Base-by-base conservation (phyloP, 2,888 invertebrate genomes). In the Drosophila borealis region DNA sequence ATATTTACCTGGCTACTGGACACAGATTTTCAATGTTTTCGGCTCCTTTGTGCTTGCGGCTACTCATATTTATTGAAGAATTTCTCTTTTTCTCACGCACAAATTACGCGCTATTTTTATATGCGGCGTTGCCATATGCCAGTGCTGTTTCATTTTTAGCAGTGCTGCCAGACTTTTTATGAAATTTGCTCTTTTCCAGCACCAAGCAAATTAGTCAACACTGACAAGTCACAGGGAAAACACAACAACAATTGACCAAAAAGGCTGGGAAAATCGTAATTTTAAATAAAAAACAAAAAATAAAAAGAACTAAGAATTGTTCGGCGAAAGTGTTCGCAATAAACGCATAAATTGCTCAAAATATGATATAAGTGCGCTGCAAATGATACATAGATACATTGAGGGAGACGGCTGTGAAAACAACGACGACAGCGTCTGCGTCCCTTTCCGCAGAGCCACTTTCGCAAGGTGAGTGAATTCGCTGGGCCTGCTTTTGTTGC, bases 21-120 rank as follows among this genome's bases (percentile, higher is more conserved):
- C 91, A 92, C 74, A 91, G 80, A 83, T 92, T 92, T 71, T 92
- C 92, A 87, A 91, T 90, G 71, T 92, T 91, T 74, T 89, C 86
- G 14, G 73, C 78, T 62, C 65, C 70, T 71, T 87, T 90, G 46
- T 80, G 74, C 63, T 90, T 90, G 64, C 85, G 90, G 64, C 76
- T 81, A 75, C 89, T 91, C 91, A 92, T 82, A 81, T 88, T 84
- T 88, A 74, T 55, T 67, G 55, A 50, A 71, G 56, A 75, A 70
- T 69, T 64, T 63, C 66, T 67, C 39, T 62, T 80, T 75, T 71
- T 51, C 45, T 63, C 50, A 49, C 60, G 81, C 79, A 81, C 81
- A 82, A 85, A 74, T 56, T 83, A 78, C 83, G 83, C 86, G 83
- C 86, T 77, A 83, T 73, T 83, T 84, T 74, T 44, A 14, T 54